These are phyloP conservation scores for Vanessa tameamea DNA, from an alignment of 1,140 invertebrate species.

Conservation along the genomic window DNA sequence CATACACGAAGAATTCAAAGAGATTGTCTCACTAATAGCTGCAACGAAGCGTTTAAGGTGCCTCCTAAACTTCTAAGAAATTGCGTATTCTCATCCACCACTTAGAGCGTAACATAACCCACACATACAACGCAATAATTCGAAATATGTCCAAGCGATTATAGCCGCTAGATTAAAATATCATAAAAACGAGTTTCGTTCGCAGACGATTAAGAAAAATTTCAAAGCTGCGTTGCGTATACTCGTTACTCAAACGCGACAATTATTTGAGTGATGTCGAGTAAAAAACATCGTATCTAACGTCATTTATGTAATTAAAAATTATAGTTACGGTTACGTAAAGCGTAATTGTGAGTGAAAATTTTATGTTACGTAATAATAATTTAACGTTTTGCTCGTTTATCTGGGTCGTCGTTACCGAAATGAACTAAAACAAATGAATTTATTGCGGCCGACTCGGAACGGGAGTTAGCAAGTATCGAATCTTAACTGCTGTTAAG, in stretches of 20 bases:
- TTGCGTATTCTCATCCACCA: constrained; percentile 29
- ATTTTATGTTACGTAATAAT: constrained; percentile 28
- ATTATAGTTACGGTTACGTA: constrained; percentile 44
- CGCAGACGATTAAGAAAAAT: background rate
- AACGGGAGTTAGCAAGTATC: constrained; percentile 15
- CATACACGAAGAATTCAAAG: constrained; percentile 34
- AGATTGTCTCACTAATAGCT: constrained; percentile 47
- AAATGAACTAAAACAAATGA: constrained; percentile 25
- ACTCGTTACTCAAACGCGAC: constrained; percentile 37
- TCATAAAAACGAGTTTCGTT: constrained; percentile 3
- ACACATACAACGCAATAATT: background rate
- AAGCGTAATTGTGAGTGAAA: constrained; percentile 45
- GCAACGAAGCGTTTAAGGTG: constrained; percentile 46
- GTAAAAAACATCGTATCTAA: constrained; percentile 40
- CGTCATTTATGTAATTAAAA: constrained; percentile 51
- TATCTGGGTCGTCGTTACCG: constrained; percentile 18
- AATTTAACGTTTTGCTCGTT: constrained; percentile 24
- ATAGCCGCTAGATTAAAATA: background rate
- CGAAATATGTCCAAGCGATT: constrained; percentile 9
- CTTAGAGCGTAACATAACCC: constrained; percentile 14
- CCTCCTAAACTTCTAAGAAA: constrained; percentile 47
- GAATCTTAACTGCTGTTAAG: constrained; percentile 3
- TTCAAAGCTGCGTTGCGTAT: constrained; percentile 1
- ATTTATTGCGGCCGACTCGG: background rate
- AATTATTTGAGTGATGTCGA: constrained; percentile 41